A percentile compares a stretch with the other conserved stretches of the same genome.
phyloP scores from a whole-genome alignment of 1,140 invertebrate genomes.

The Ditylenchus dipsaci region DNA sequence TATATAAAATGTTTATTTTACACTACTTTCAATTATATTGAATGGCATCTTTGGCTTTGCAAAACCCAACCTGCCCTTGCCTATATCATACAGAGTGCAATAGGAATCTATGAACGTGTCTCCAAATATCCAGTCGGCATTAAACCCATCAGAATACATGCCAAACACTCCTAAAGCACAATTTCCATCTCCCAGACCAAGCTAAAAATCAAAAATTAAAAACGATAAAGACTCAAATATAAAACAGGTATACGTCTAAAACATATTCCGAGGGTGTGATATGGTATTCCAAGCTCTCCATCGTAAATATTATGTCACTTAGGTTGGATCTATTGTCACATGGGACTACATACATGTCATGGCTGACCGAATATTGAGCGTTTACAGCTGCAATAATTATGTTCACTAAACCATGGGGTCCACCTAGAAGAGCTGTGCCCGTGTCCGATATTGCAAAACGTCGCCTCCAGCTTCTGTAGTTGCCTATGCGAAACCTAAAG shows the following conservation, averaged over 20 bases:
- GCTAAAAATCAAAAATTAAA: background rate
- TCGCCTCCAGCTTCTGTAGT: slow-evolving; percentile 2
- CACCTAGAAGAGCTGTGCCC: slow-evolving; percentile 19
- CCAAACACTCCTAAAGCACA: slow-evolving; percentile 27
- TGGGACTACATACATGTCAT: slow-evolving; percentile 17
- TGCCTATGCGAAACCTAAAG: slow-evolving; percentile 8
- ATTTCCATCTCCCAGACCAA: slow-evolving; percentile 20
- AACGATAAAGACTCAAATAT: too few species aligned
- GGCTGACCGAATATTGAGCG: slow-evolving; percentile 11
- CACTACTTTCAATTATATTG: background rate
- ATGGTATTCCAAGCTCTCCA: slow-evolving; percentile 12
- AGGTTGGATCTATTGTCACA: slow-evolving; percentile 3
- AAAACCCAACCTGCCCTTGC: slow-evolving; percentile 22
- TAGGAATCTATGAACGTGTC: slow-evolving; percentile 30
- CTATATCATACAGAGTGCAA: slow-evolving; percentile 38
- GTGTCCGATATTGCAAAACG: slow-evolving; percentile 21
- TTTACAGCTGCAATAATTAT: slow-evolving; percentile 8
- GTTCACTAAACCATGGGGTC: slow-evolving; percentile 9
- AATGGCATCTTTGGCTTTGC: slow-evolving; percentile 9
- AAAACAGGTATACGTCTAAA: slow-evolving; percentile 17
- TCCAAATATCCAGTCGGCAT: slow-evolving; percentile 29
- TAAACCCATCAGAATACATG: background rate
- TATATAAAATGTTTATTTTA: too few species aligned
- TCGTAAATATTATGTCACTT: slow-evolving; percentile 12
- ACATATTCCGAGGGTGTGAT: slow-evolving; percentile 15